These are phyloP conservation scores for Drosophila tristis DNA, from an alignment of 1,140 invertebrate species.

Conservation along the genomic window DNA sequence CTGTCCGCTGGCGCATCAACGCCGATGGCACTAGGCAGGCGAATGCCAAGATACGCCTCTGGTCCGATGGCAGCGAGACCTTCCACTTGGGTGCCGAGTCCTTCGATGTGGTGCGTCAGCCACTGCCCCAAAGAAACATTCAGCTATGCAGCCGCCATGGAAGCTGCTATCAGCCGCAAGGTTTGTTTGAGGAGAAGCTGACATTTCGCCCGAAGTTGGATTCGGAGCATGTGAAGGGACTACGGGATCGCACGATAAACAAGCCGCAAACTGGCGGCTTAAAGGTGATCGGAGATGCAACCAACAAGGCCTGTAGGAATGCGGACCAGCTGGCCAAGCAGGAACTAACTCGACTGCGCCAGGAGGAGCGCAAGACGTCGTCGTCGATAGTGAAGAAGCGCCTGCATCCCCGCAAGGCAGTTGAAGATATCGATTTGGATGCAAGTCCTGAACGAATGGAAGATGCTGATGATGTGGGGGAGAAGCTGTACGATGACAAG, in stretches of 20 bases:
- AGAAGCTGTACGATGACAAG: too few species aligned
- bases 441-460: too few species aligned
- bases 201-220: constrained; percentile 51
- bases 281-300: constrained; percentile 37
- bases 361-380: constrained; percentile 31
- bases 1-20: constrained; percentile 49
- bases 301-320: constrained; percentile 31
- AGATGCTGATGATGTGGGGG: too few species aligned
- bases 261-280: constrained; percentile 32
- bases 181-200: constrained; percentile 43
- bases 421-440: too few species aligned
- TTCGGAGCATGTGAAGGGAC: constrained; percentile 43
- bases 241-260: constrained; percentile 30
- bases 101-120: constrained; percentile 48
- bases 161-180: constrained; percentile 33
- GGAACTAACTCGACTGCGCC: constrained; percentile 19
- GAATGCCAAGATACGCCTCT: constrained; percentile 49
- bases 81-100: constrained; percentile 57
- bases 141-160: constrained; percentile 34
- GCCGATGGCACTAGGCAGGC: constrained; percentile 36
- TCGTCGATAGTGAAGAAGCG: not conserved
- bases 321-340: constrained; percentile 32
- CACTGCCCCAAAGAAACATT: constrained; percentile 7
- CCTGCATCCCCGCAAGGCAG: too few species aligned
- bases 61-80: constrained; percentile 57